Percentiles rank a stretch among this genome's conserved stretches.
Evolutionary conservation across 2,113 vertebrate species (phyloP).

Genomic region (pig (Sus scrofa)): T2T-Sscrofa CM000812.6:87772501-87773000

Average conservation of each 20-base stretch:
- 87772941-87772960: not conserved
- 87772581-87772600: not conserved
- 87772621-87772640: not conserved
- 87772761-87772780: not conserved
- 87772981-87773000: conserved; percentile 41
- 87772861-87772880: not conserved
- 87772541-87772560: no score
- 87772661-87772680: not conserved
- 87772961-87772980: not conserved
- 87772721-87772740: not conserved
- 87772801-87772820: not conserved
- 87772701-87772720: not conserved
- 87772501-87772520: no score
- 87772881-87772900: not conserved
- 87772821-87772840: conserved; percentile 15
- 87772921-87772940: not conserved
- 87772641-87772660: not conserved
- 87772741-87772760: not conserved
- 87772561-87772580: no score
- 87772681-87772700: not conserved
- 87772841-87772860: not conserved
- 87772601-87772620: not conserved
- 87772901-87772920: not conserved
- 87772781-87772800: not conserved
- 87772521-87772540: no score